Evolutionary conservation across 2,113 vertebrate species (phyloP).

Genomic region (Sarotherodon lohbergeri): DNA sequence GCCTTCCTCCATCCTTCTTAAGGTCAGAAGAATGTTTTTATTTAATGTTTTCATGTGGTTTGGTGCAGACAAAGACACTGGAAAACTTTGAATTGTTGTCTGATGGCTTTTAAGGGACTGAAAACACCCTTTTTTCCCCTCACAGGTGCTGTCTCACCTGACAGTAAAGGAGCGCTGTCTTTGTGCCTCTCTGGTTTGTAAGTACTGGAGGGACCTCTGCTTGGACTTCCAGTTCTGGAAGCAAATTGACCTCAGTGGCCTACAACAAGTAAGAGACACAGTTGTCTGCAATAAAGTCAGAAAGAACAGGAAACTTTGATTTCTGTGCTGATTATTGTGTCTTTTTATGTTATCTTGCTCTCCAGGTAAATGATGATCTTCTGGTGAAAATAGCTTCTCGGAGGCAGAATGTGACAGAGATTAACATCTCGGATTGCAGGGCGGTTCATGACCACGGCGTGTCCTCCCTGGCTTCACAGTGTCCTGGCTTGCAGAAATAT

Average conservation of each 20-base stretch:
- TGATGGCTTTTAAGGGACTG: neutral
- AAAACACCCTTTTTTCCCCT: neutral
- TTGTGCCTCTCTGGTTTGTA: slow-evolving; percentile 93
- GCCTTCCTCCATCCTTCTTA: slow-evolving; percentile 93
- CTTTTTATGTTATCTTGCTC: neutral
- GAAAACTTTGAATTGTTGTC: neutral
- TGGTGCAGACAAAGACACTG: neutral
- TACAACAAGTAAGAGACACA: slow-evolving; percentile 83
- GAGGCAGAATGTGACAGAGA: slow-evolving; percentile 93
- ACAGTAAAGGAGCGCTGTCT: slow-evolving; percentile 94
- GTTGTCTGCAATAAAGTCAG: neutral
- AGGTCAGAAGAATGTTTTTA: slow-evolving; percentile 72
- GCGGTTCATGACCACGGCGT: slow-evolving; percentile 91
- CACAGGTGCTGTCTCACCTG: slow-evolving; percentile 93
- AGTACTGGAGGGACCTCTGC: slow-evolving; percentile 97
- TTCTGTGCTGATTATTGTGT: neutral
- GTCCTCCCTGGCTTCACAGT: slow-evolving; percentile 85
- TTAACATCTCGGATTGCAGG: slow-evolving; percentile 96
- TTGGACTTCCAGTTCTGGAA: slow-evolving; percentile 99
- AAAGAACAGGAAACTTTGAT: neutral
- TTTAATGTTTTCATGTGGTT: neutral
- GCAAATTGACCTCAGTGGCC: slow-evolving; percentile 94
- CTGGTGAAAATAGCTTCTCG: slow-evolving; percentile 93
- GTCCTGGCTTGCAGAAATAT: slow-evolving; percentile 88
- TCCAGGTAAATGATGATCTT: slow-evolving; percentile 89